Base-by-base conservation (phyloP, 2,797 vertebrate genomes). In the Pitangus sulphuratus region DNA sequence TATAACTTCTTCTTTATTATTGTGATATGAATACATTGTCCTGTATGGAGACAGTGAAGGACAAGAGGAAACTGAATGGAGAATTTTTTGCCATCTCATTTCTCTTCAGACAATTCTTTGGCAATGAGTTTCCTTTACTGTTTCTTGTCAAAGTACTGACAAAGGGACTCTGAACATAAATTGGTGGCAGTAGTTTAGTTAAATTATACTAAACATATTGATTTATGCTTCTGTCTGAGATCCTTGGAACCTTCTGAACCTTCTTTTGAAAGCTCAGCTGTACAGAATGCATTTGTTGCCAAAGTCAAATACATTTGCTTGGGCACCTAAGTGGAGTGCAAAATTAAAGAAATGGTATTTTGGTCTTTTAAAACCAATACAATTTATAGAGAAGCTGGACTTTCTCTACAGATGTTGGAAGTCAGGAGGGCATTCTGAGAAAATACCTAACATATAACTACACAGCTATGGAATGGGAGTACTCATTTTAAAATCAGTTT, bases 221-320 rank as follows among this genome's bases (percentile, higher is more conserved):
- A 95, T 91, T 93, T 81, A 71, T 87, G 40, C 28, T 83, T 92
- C 35, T 69, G 4, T 80, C 76, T 96, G 72, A 78, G 90, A 93
- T 95, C 51, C 57, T 53, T 92, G 20, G 61, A 93, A 90, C 21
- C 54, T 91, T 94, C 64, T 89, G 68, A 94, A 90, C 18, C 37
- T 89, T 7, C 16, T 78, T 92, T 65, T 94, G 44, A 97, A 97
- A 93, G 64, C 57, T 92, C 51, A 76, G 54, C 30, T 91, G 7
- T 33, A 74, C 30, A 82, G 57, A 91, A 66, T 35, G 12, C 2
- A 15, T 78, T 84, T 37, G 9, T 57, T 96, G 54, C 75, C 62
- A 95, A 82, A 95, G 17, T 85, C 20, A 81, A 62, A 86, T 78
- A 16, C 54, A 65, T 35, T 89, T 84, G 10, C n/a, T 54, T 76